Conservation (phyloP, 2,113 vertebrate genomes). For the Varanus salvator region DNA sequence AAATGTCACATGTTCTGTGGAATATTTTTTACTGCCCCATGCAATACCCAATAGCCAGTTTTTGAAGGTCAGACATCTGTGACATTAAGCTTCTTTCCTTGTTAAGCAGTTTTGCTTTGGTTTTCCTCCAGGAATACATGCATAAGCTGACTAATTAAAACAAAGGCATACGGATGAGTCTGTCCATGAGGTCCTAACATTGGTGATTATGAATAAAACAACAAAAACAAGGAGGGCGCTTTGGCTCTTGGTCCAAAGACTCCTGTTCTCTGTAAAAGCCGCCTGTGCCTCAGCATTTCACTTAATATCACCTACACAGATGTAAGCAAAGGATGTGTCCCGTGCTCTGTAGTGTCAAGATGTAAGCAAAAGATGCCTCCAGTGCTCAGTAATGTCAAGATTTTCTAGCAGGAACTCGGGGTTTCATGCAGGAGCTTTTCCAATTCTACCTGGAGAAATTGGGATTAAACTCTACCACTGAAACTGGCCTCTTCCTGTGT, state of each 20-base stretch:
- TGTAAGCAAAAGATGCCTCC: background rate
- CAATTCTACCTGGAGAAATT: no score
- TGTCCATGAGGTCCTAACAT: background rate
- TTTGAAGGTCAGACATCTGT: slow-evolving; percentile 24
- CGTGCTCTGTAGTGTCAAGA: background rate
- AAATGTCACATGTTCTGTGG: background rate
- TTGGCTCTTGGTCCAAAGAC: background rate
- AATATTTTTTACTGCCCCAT: slow-evolving; percentile 5
- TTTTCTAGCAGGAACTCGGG: no score
- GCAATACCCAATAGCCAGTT: background rate
- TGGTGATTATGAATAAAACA: background rate
- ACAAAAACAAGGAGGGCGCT: background rate
- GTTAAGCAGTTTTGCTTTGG: background rate
- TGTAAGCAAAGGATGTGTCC: background rate
- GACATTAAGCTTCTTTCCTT: background rate
- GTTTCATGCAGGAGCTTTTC: no score
- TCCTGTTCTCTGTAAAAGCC: background rate
- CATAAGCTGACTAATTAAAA: slow-evolving; percentile 5
- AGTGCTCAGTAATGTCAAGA: background rate
- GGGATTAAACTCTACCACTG: no score
- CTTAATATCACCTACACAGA: background rate
- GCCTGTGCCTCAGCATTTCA: background rate
- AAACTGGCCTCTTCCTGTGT: no score
- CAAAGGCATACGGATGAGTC: background rate
- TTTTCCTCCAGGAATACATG: background rate